Evolutionary conservation across 2,113 vertebrate genomes (phyloP).

Genomic region (Coptodon bakossiorum): DNA sequence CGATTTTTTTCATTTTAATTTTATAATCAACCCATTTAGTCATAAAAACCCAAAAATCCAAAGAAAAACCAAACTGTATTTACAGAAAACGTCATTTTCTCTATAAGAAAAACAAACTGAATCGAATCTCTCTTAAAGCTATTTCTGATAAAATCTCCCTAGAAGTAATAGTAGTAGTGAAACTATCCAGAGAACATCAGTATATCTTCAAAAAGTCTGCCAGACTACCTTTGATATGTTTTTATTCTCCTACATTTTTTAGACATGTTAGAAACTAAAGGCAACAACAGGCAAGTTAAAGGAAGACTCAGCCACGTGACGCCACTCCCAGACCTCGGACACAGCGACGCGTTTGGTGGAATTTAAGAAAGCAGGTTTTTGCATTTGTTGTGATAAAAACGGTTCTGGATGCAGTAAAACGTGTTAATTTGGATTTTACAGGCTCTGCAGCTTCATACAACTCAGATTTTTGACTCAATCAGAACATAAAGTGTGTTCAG

Average conservation of each 20-base stretch:
- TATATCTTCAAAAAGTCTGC: conserved; percentile 53
- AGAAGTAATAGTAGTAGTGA: conserved; percentile 42
- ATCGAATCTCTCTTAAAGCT: conserved; percentile 63
- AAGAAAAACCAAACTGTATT: conserved; percentile 37
- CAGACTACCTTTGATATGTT: conserved; percentile 68
- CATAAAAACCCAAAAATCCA: conserved; percentile 42
- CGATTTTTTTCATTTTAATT: conserved; percentile 46
- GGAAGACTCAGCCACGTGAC: conserved; percentile 27
- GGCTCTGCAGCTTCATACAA: background rate
- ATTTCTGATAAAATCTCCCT: conserved; percentile 60
- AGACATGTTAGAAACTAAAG: conserved; percentile 68
- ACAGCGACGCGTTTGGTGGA: background rate
- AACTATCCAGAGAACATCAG: conserved; percentile 51
- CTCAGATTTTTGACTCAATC: background rate
- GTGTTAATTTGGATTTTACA: background rate
- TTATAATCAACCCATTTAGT: conserved; percentile 58
- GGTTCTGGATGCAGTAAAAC: background rate
- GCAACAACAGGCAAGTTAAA: conserved; percentile 74
- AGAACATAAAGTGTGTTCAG: background rate
- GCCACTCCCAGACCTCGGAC: background rate
- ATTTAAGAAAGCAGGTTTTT: background rate
- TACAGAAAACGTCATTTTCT: conserved; percentile 32
- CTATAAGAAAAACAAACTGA: conserved; percentile 43
- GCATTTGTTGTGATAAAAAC: background rate
- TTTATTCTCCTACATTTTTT: conserved; percentile 37